Evolutionary conservation across 2,888 invertebrate genomes (phyloP), one percentile per base, ranked within the genome.

Genomic region (Protonemura montana): DNA sequence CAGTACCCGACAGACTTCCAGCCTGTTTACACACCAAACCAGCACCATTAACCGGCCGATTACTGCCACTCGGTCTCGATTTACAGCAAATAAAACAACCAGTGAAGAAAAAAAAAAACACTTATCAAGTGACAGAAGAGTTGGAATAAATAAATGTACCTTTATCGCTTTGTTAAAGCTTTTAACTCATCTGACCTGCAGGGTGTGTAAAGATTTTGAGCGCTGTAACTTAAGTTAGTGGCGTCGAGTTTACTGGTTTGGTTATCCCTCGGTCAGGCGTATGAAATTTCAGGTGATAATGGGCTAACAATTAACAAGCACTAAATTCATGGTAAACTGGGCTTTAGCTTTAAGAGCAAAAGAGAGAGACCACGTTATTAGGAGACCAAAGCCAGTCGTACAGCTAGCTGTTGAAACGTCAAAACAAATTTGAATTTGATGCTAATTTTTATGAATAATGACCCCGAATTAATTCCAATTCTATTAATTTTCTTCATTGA

Each of bases 91-190:
- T 84, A 76, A 35, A 84, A 84, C 76, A 84, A 84, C 29, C 84
- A 30, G 30, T 84, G 76, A 84, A 76, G 30, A 84, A 84, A 84
- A 76, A 84, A 84, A 76, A 81, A 84, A 84, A 84, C 84, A 84
- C 84, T 76, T 76, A 28, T 27, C 16, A 84, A 26, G 76, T 84
- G 84, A 84, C 84, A 84, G 84, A 29, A 26, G 59, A 59, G 84
- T 84, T 28, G 59, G 42, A n/a, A 84, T 84, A 59, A 84, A 84
- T 59, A 82, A 84, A 84, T 59, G 35, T 26, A 76, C 76, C 29
- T 84, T 84, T 84, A 84, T 84, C 84, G 29, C 29, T 10, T 76
- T n/a, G 59, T 59, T 59, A 84, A 84, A 84, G 84, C 84, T 84
- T 76, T 84, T 84, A 84, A 84, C 84, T 84, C 84, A 84, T 84